Conservation (phyloP, 2,888 invertebrate species). For the Exocentrus adspersus region DNA sequence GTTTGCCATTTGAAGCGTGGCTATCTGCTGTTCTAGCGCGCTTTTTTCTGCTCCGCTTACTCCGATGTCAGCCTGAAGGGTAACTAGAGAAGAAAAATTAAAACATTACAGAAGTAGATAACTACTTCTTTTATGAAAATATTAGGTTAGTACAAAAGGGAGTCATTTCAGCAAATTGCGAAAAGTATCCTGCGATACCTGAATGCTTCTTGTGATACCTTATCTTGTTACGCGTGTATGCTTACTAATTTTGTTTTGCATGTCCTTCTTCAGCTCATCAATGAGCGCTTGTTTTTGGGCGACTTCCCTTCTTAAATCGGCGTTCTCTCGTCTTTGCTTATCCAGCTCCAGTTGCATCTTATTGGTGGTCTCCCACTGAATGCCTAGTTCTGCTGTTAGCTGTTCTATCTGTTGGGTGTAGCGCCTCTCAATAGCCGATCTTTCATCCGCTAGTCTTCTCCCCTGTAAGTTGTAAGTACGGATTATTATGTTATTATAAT, state of each 20-base stretch:
- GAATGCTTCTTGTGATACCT: no score
- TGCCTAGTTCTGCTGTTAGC: constrained; percentile 79
- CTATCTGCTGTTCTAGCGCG: constrained; percentile 82
- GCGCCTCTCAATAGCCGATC: constrained; percentile 77
- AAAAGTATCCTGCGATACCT: no score
- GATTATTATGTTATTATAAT: no score
- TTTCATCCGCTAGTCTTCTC: constrained; percentile 75
- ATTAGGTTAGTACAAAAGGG: no score
- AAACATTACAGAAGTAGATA: no score
- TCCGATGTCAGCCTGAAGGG: constrained; percentile 80
- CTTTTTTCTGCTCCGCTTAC: constrained; percentile 82
- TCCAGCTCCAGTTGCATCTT: constrained; percentile 82
- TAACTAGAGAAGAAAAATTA: constrained; percentile 64
- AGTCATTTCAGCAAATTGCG: no score
- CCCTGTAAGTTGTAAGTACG: constrained; percentile 46
- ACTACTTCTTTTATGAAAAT: no score
- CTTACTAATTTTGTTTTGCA: constrained; percentile 79
- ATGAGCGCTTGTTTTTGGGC: constrained; percentile 79
- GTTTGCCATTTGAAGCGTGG: constrained; percentile 70
- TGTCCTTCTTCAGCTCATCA: constrained; percentile 82
- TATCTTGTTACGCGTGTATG: no score
- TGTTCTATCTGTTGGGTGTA: constrained; percentile 81
- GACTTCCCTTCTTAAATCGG: constrained; percentile 80
- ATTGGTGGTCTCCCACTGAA: constrained; percentile 83
- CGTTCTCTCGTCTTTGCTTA: constrained; percentile 79